These are phyloP conservation scores for Drosophila paracracens DNA, from an alignment of 2,888 invertebrate species.

Conservation along the genomic window DNA sequence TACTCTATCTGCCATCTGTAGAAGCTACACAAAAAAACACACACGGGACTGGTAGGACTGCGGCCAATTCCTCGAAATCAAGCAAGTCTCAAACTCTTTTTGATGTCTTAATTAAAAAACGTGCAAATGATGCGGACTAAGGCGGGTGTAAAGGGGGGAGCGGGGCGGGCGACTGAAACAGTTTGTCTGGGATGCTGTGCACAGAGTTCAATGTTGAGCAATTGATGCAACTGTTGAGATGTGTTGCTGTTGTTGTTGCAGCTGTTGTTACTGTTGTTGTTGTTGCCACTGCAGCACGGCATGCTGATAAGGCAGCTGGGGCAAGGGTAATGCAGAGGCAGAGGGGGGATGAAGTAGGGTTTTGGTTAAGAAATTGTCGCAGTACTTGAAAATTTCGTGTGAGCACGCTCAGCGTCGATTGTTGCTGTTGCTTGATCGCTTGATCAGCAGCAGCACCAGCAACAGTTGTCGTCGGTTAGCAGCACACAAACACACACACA, in stretches of 20 bases:
- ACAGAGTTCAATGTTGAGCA: constrained; percentile 81
- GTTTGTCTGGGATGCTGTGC: constrained; percentile 44
- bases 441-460: constrained; percentile 64
- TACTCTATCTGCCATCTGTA: constrained; percentile 72
- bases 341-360: constrained; percentile 20
- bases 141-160: not conserved
- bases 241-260: constrained; percentile 61
- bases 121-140: constrained; percentile 71
- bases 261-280: constrained; percentile 37
- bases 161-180: constrained; percentile 3
- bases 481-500: constrained; percentile 36
- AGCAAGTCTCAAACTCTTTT: constrained; percentile 80
- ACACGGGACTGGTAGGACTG: constrained; percentile 38
- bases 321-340: not conserved
- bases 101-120: constrained; percentile 81
- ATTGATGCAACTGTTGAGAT: constrained; percentile 82
- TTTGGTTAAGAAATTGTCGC: constrained; percentile 69
- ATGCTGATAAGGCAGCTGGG: constrained; percentile 62
- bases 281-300: constrained; percentile 66
- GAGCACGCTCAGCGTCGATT: constrained; percentile 80
- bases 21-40: constrained; percentile 55
- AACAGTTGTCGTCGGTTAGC: constrained; percentile 58
- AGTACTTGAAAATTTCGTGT: constrained; percentile 81
- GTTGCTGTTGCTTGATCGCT: constrained; percentile 69
- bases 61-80: constrained; percentile 79